phyloP scores from a whole-genome alignment of 2,888 invertebrate species.

The Emesis furor region DNA sequence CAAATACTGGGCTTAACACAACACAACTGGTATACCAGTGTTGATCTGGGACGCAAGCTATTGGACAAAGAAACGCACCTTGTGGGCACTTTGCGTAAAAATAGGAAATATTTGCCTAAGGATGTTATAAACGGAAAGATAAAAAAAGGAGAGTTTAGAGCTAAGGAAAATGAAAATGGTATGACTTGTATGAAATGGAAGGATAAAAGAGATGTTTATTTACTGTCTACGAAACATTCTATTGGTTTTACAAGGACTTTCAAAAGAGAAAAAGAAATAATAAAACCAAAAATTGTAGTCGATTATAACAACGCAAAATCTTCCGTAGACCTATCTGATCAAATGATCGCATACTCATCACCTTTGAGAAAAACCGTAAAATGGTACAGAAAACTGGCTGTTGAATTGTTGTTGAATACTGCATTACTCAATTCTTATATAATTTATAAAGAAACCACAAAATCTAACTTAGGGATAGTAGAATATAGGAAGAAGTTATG shows the following conservation, averaged over 20 bases:
- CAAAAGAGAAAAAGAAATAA: conserved; percentile 55
- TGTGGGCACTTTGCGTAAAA: conserved; percentile 57
- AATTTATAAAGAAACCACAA: conserved; percentile 66
- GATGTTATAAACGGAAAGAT: conserved; percentile 62
- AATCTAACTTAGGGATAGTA: conserved; percentile 62
- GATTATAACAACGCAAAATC: conserved; percentile 50
- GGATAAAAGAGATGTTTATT: conserved; percentile 67
- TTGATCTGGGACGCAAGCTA: conserved; percentile 47
- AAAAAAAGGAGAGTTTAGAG: conserved; percentile 59
- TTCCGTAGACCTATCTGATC: conserved; percentile 50
- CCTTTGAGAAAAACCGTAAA: conserved; percentile 58
- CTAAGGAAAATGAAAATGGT: conserved; percentile 57
- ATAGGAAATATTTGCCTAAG: conserved; percentile 72
- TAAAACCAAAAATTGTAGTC: conserved; percentile 50
- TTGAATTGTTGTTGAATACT: conserved; percentile 64
- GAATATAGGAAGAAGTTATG: conserved; percentile 54
- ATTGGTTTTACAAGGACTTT: conserved; percentile 61
- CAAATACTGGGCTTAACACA: too few species aligned
- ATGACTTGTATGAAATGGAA: conserved; percentile 68
- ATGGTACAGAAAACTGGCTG: conserved; percentile 58
- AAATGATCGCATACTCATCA: conserved; percentile 54
- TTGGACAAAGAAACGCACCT: conserved; percentile 62
- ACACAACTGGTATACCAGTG: too few species aligned
- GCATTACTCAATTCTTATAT: conserved; percentile 66
- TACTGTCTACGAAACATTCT: conserved; percentile 67